phyloP scores from a whole-genome alignment of 2,888 invertebrate genomes.

The Parascotia fuliginaria region DNA sequence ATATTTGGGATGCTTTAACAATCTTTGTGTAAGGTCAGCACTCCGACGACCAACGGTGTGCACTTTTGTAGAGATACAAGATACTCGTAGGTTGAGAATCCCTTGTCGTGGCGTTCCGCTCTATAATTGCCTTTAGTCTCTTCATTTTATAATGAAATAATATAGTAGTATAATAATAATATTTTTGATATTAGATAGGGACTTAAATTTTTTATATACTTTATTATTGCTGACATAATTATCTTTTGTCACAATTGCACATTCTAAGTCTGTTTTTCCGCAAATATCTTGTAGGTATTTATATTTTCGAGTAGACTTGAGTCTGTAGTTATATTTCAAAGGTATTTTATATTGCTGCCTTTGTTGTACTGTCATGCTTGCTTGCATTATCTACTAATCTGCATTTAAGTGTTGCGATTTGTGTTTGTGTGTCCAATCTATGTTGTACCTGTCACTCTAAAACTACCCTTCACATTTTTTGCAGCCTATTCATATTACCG shows the following conservation, averaged over 20 bases:
- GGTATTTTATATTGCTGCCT: slow-evolving; percentile 1
- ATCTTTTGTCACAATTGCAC: not conserved
- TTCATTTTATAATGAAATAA: too few relatives aligned
- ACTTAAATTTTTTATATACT: not conserved
- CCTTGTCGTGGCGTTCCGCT: too few relatives aligned
- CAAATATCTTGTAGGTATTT: not conserved
- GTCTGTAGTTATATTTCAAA: too few relatives aligned
- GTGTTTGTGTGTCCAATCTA: slow-evolving; percentile 81
- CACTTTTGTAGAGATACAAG: too few relatives aligned
- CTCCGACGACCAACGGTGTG: too few relatives aligned
- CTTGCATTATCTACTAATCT: slow-evolving; percentile 54
- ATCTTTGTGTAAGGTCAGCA: too few relatives aligned
- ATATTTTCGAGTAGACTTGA: not conserved
- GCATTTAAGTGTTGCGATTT: slow-evolving; percentile 79
- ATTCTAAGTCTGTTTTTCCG: not conserved
- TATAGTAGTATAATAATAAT: too few relatives aligned
- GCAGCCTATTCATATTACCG: slow-evolving; percentile 18
- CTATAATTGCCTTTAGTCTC: too few relatives aligned
- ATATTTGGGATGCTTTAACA: too few relatives aligned
- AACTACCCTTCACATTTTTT: slow-evolving; percentile 24
- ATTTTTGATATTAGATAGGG: too few relatives aligned
- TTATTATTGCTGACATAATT: not conserved
- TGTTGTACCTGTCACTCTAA: slow-evolving; percentile 37
- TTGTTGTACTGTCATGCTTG: slow-evolving; percentile 43
- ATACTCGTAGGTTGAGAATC: too few relatives aligned